phyloP scores from a whole-genome alignment of 1,140 invertebrate species.

The Druon quercuslanigerum region DNA sequence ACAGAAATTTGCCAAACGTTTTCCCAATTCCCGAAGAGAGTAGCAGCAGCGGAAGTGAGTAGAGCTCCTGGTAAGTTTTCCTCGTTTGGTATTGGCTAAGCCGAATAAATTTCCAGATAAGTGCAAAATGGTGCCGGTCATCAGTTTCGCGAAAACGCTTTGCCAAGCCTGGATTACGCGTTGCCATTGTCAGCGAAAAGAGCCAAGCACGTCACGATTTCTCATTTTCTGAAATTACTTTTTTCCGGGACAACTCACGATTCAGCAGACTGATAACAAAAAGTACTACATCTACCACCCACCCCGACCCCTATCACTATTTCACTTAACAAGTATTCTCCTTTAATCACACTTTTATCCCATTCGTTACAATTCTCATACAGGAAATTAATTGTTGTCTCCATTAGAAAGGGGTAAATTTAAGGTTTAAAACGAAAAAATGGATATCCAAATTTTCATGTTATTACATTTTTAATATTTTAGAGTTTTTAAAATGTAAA shows the following conservation, averaged over 20 bases:
- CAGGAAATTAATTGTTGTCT: no score
- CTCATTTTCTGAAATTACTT: conserved; percentile 26
- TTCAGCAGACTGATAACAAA: conserved; percentile 28
- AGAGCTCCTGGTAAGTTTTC: conserved; percentile 5
- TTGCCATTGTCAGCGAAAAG: conserved; percentile 21
- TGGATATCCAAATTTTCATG: no score
- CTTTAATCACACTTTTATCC: not conserved
- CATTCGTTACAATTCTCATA: not conserved
- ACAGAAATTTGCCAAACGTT: conserved; percentile 46
- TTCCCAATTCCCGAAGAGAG: conserved; percentile 25
- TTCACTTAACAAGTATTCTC: not conserved
- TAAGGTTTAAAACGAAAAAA: no score
- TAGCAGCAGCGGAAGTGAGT: conserved; percentile 33
- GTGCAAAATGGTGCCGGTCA: conserved; percentile 39
- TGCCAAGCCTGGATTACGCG: conserved; percentile 18
- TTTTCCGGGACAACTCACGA: conserved; percentile 1
- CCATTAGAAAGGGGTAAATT: no score
- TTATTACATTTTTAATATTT: no score
- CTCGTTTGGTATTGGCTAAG: conserved; percentile 31
- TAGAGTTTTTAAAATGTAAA: no score
- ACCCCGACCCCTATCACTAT: no score
- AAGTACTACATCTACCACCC: not conserved
- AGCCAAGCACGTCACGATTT: conserved; percentile 19
- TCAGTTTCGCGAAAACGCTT: conserved; percentile 28
- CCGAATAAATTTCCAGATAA: conserved; percentile 42